Evolutionary conservation across 2,113 vertebrate genomes (phyloP), one percentile per base, ranked within the genome.

Genomic region (Alosa alosa): DNA sequence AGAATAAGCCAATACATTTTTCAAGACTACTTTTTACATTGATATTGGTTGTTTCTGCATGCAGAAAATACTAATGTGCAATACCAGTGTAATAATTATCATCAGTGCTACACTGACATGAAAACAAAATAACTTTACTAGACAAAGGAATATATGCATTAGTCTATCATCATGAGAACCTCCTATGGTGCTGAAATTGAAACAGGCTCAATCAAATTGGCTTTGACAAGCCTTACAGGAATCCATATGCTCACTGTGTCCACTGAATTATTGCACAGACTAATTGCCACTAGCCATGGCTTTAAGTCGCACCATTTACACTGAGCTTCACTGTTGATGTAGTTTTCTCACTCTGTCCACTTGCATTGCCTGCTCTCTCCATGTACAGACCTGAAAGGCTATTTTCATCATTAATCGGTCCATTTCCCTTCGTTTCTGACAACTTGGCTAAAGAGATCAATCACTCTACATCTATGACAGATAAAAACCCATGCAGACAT

Each of bases 381-480:
- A 11, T 15, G 31, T 39, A 22, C 72, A 39, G 72, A 36, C 2
- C 72, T 78, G 25, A 78, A 39, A 39, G 72, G 31, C 31, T 36
- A 15, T 39, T 31, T 36, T 78, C 72, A 39, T 78, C 72, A 78
- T 78, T 78, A 78, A 18, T 39, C 25, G 8, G 10, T 36, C 25
- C 72, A 39, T 78, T 78, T 39, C 31, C 72, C 36, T 78, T 78
- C 25, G 2, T 39, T 31, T 78, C 31, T 31, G 31, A 6, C 31
- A 78, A 78, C 64, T 72, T 39, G 13, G 64, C 72, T 78, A 78
- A 78, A 78, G 72, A 78, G 72, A 78, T 78, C 72, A 78, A 39
- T 78, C 72, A 78, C 36, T 78, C 72, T 17, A 39, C 72, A 39
- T 78, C 72, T 15, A 36, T 78, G 72, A 78, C 31, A 39, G 31